A percentile compares a stretch with the other conserved stretches of the same genome.
Conservation (phyloP, 2,888 invertebrate genomes). For the Lasioglossum lativentre region DNA sequence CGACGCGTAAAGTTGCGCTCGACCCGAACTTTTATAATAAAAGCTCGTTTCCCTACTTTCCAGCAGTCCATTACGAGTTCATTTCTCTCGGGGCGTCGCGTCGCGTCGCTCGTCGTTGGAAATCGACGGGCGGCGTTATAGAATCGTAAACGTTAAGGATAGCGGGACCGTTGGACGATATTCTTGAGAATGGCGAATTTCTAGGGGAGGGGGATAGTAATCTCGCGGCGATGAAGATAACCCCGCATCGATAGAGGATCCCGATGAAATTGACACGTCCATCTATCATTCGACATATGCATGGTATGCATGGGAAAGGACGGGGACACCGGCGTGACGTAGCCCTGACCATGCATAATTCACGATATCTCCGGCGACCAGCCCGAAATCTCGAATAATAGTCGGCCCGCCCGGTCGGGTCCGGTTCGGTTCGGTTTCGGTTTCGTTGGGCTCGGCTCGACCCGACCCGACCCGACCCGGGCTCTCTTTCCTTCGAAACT, state of each 20-base stretch:
- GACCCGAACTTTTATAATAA: neutral
- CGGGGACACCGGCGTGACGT: constrained; percentile 60
- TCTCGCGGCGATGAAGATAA: constrained; percentile 75
- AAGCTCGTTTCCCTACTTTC: neutral
- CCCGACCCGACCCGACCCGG: neutral
- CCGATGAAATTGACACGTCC: constrained; percentile 80
- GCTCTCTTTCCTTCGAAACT: constrained; percentile 48
- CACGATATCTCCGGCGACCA: constrained; percentile 79
- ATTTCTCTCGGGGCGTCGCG: neutral
- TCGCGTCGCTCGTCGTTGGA: too few species aligned
- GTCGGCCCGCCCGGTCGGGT: neutral
- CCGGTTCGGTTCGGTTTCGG: neutral
- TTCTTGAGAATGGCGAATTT: neutral
- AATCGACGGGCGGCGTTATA: neutral
- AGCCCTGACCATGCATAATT: constrained; percentile 81
- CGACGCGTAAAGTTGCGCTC: neutral
- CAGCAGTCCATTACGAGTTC: neutral
- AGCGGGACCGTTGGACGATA: neutral
- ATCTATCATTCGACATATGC: constrained; percentile 77
- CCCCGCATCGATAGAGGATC: constrained; percentile 73
- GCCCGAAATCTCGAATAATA: constrained; percentile 81
- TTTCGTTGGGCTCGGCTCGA: neutral
- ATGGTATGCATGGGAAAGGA: constrained; percentile 76
- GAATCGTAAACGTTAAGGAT: neutral
- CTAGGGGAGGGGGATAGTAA: constrained; percentile 27